Evolutionary conservation across 2,888 invertebrate genomes (phyloP), one percentile per base, ranked within the genome.

Genomic region (Eledona agricola): DNA sequence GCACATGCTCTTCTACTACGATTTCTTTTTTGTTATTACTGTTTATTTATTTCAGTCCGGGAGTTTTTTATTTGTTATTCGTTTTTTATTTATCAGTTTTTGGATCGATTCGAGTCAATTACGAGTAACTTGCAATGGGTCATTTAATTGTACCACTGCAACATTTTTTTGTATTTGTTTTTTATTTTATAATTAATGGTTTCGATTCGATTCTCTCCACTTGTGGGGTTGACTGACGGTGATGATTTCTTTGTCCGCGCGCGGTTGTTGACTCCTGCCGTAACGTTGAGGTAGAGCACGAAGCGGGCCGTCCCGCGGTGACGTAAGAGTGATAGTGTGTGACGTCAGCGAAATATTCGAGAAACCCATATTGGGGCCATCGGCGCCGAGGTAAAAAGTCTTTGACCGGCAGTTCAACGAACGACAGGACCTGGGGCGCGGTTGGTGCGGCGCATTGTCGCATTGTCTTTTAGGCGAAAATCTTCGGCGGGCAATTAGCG

Each of bases 371-470:
- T 67, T 65, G 61, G 65, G 67, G 63, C 47, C 57, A 45, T 26
- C 32, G 59, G 57, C 57, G 58, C 59, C 65, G 66, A 71, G 60
- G 79, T 80, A 80, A 81, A 80, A 81, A 80, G 80, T 79, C 80
- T 81, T 65, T 64, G 68, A 69, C 69, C 66, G 64, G 59, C 31
- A 28, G 51, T 51, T 51, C 46, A 43, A 46, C 29, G 49, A 47
- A 55, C 57, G 25, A n/a, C n/a, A n/a, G n/a, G n/a, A n/a, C n/a
- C n/a, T n/a, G n/a, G n/a, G n/a, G n/a, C n/a, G n/a, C 6, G 9
- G 9, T 5, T 31, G 12, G 4, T n/a, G 31, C 9, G 13, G 6
- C 13, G 3, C 6, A 2, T n/a, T n/a, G n/a, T n/a, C n/a, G n/a
- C n/a, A n/a, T n/a, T n/a, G n/a, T n/a, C n/a, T n/a, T 31, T 31